Base-by-base conservation (phyloP, 1,140 invertebrate genomes). In the Neodiprion fabricii region DNA sequence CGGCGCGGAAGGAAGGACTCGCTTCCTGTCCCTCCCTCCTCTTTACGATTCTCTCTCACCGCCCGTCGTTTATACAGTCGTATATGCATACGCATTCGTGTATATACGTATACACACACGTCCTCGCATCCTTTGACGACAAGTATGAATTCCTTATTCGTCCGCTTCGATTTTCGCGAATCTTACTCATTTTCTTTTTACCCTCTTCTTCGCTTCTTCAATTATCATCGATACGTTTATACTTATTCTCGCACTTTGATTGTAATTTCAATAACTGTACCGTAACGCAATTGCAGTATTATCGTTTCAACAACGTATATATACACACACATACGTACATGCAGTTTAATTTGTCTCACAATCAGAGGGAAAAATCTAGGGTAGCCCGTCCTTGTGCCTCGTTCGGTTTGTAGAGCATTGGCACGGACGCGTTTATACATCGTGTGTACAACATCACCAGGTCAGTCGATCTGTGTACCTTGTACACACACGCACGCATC, bases 341-440 rank as follows among this genome's bases (percentile, higher is more conserved):
- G 28, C 28, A 40, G 28, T 40, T 40, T 5, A 40, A 40, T 40
- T 40, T 40, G 28, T 1, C 5, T 40, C 17, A 21, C 17, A 21
- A 21, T 21, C 28, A 40, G 28, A 40, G 28, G 28, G 28, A 40
- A 40, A 86, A 87, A 86, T 40, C 85, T 86, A 81, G 86, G 86
- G 85, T 87, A 86, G 82, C 79, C 85, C 85, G 85, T 86, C 85
- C 86, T 87, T 87, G 85, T 81, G 83, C 83, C 61, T 85, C 84
- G 83, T 82, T 81, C 84, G 82, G 84, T 86, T 85, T 86, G 86
- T 85, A 84, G 83, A 85, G 85, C 84, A 84, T 86, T 86, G 85
- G 85, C 85, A 86, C 84, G 82, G 83, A 85, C 82, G 84, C 85
- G 83, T 40, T 85, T 65, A 21, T 65, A 21, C 84, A 83, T 83